A percentile compares a stretch with the other conserved stretches of the same genome.
These are phyloP conservation scores for Diphyllodes magnificus DNA, from an alignment of 2,113 vertebrate genomes.

Conservation along the genomic window DNA sequence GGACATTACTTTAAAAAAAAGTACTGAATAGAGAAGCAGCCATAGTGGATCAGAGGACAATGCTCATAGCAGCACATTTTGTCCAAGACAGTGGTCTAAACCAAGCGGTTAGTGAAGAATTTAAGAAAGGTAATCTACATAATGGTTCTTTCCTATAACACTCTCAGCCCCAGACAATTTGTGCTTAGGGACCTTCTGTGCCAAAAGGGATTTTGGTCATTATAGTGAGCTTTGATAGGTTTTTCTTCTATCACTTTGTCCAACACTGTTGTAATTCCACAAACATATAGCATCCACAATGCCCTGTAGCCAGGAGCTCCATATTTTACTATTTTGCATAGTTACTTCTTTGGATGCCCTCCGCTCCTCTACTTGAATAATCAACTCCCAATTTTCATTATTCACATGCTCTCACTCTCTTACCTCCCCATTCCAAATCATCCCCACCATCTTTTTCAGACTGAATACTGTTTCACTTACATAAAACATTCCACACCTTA, in stretches of 20 bases:
- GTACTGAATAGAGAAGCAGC: neutral
- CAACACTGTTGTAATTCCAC: neutral
- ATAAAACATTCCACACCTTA: neutral
- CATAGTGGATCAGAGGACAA: neutral
- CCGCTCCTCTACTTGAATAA: neutral
- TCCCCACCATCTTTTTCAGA: neutral
- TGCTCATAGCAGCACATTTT: neutral
- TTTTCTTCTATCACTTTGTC: neutral
- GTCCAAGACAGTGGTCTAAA: neutral
- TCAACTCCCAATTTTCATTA: neutral
- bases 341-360: neutral
- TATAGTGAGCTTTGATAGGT: neutral
- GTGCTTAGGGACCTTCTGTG: neutral
- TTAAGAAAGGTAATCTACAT: neutral
- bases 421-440: neutral
- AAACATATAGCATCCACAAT: neutral
- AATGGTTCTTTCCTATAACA: neutral
- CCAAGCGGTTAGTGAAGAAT: neutral
- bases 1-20: neutral
- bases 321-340: neutral
- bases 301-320: neutral
- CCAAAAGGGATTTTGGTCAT: neutral
- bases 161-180: neutral
- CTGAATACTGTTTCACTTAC: neutral
- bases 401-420: neutral